phyloP scores from a whole-genome alignment of 53 echinoderm and acorn worm species.

The Arbacia lixula region DNA sequence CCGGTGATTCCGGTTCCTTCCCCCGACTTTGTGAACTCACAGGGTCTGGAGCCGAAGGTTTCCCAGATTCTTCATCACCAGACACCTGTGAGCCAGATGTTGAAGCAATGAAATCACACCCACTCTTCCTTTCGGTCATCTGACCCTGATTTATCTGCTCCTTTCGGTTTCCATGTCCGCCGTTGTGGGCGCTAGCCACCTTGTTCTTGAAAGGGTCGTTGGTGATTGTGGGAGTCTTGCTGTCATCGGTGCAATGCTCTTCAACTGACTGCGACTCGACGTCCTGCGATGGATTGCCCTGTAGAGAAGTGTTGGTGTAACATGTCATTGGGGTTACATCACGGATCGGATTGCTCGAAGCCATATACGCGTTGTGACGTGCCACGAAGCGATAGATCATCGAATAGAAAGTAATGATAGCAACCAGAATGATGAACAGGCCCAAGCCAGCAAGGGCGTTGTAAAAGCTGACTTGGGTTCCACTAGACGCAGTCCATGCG shows the following conservation, averaged over 20 bases:
- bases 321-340: too few relatives aligned
- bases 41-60: too few relatives aligned
- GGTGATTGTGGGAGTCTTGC: neutral
- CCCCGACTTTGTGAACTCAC: too few relatives aligned
- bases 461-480: neutral
- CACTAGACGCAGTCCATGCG: neutral
- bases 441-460: neutral
- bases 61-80: too few relatives aligned
- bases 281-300: neutral
- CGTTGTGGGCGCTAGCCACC: too few relatives aligned
- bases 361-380: neutral
- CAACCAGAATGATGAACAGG: neutral
- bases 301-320: neutral
- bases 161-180: too few relatives aligned
- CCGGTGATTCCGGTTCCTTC: too few relatives aligned
- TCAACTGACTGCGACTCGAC: neutral
- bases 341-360: neutral
- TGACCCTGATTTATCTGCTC: too few relatives aligned
- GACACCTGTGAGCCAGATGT: too few relatives aligned
- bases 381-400: conserved; percentile 11
- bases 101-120: neutral
- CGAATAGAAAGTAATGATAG: neutral
- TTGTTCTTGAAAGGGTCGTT: neutral
- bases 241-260: neutral
- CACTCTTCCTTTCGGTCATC: too few relatives aligned